Evolutionary conservation across 2,888 invertebrate genomes (phyloP).

Genomic region (Caenorhabditis sp.): DNA sequence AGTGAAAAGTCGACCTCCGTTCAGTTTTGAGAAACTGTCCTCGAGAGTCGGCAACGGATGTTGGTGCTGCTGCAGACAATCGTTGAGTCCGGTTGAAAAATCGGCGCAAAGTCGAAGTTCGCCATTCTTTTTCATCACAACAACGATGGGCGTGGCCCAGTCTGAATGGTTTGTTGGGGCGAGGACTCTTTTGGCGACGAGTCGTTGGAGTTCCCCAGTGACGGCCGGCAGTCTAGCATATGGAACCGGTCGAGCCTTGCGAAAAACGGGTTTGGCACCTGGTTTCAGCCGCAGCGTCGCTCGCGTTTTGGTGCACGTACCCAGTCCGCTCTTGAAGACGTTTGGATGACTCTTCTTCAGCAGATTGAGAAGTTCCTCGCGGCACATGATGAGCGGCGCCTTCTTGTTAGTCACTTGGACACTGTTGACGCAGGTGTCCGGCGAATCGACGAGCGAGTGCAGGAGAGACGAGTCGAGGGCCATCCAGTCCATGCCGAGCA

Average conservation of each 20-base stretch:
- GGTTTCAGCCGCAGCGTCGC: slow-evolving; percentile 38
- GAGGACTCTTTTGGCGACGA: slow-evolving; percentile 45
- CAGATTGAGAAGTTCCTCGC: too few relatives aligned
- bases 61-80: slow-evolving; percentile 45
- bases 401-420: too few relatives aligned
- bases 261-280: slow-evolving; percentile 7
- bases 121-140: slow-evolving; percentile 64
- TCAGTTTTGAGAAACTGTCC: slow-evolving; percentile 59
- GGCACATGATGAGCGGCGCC: too few relatives aligned
- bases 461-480: too few relatives aligned
- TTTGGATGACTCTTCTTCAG: too few relatives aligned
- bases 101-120: slow-evolving; percentile 65
- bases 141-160: slow-evolving; percentile 68
- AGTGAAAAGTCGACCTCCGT: slow-evolving; percentile 66
- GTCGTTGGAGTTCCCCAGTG: slow-evolving; percentile 48
- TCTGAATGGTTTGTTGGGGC: slow-evolving; percentile 52
- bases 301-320: slow-evolving; percentile 35
- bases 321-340: slow-evolving; percentile 33
- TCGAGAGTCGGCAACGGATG: slow-evolving; percentile 66
- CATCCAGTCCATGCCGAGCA: too few relatives aligned
- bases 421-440: too few relatives aligned
- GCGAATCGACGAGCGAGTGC: too few relatives aligned
- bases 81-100: slow-evolving; percentile 67
- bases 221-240: slow-evolving; percentile 20
- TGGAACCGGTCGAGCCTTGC: too few relatives aligned